These are phyloP conservation scores for Raja brachyura DNA, from an alignment of 2,113 vertebrate species.

Conservation along the genomic window DNA sequence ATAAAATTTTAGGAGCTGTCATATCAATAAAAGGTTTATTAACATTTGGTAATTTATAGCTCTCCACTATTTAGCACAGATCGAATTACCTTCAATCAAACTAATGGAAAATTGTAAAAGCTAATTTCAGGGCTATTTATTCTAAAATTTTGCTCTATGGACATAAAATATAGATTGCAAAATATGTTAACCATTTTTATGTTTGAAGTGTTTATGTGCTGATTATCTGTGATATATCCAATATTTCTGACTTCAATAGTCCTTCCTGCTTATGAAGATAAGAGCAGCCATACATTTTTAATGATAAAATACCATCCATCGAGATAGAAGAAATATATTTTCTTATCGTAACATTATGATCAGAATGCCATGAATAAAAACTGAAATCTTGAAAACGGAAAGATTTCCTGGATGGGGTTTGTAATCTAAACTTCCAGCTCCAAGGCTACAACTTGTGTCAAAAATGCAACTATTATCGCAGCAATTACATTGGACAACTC, in stretches of 20 bases:
- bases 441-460: too few species aligned
- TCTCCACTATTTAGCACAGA: neutral
- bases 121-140: neutral
- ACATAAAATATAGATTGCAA: neutral
- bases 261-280: neutral
- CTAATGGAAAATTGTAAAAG: neutral
- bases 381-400: too few species aligned
- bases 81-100: neutral
- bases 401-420: too few species aligned
- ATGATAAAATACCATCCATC: neutral
- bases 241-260: neutral
- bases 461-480: too few species aligned
- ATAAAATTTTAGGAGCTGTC: neutral
- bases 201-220: neutral
- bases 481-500: too few species aligned
- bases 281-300: neutral
- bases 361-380: neutral
- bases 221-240: conserved; percentile 1
- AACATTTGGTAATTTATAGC: neutral
- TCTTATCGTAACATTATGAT: neutral
- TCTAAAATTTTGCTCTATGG: neutral
- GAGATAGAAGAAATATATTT: neutral
- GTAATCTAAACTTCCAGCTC: too few species aligned
- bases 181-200: neutral
- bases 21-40: neutral